These are phyloP conservation scores for Myotis davidii DNA, from an alignment of 2,113 vertebrate species.

Conservation along the genomic window DNA sequence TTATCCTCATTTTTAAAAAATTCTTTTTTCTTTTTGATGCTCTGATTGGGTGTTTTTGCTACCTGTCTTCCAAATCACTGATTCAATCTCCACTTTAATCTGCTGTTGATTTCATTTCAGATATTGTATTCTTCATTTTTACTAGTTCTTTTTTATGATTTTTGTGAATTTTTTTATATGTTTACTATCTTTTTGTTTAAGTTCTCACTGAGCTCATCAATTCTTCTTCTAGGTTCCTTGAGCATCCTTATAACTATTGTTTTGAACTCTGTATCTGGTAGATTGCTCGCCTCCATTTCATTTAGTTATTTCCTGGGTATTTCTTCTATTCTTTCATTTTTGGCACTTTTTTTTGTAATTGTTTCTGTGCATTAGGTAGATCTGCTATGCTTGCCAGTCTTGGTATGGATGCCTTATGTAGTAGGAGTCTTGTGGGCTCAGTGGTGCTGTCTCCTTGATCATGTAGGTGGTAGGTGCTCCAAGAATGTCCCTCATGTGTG, in stretches of 20 bases:
- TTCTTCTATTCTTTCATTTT: not conserved
- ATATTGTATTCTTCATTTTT: not conserved
- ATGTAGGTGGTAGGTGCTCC: not conserved
- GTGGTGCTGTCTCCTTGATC: not conserved
- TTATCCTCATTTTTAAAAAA: not conserved
- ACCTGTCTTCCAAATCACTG: not conserved
- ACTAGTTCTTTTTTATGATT: not conserved
- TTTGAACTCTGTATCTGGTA: not conserved
- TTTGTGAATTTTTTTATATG: not conserved
- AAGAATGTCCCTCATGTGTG: not conserved
- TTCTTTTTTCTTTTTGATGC: not conserved
- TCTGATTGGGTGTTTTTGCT: not conserved
- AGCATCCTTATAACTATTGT: not conserved
- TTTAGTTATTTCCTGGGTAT: not conserved
- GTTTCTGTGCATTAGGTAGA: not conserved
- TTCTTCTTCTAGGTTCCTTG: not conserved
- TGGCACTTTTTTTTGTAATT: not conserved
- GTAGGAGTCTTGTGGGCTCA: not conserved
- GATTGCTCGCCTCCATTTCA: not conserved
- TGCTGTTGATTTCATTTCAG: not conserved
- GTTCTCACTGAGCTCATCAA: not conserved
- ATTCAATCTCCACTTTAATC: not conserved
- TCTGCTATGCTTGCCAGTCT: not conserved
- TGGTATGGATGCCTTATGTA: not conserved
- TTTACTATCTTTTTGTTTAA: not conserved